Evolutionary conservation across 2,888 invertebrate species (phyloP), one percentile per base, ranked within the genome.

Genomic region (Arenicola marina): DNA sequence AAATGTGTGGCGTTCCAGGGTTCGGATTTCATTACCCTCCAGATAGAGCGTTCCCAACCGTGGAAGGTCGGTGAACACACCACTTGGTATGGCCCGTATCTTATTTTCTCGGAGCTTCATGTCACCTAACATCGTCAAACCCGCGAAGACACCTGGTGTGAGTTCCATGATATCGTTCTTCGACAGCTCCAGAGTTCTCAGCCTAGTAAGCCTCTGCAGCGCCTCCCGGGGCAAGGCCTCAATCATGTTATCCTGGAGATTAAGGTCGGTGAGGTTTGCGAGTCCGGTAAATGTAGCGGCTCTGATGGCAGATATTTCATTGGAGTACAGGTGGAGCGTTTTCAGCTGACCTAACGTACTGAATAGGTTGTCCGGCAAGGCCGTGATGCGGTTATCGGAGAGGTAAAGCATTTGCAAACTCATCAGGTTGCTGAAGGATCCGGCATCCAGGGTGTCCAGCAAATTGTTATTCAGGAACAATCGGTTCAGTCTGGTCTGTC

Each of bases 221-320:
- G 43, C 46, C 29, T 61, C 59, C 11, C 21, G 45, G 15, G 60
- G 55, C 7, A 66, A 21, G 4, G 32, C 46, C 31, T 29, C 33
- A 18, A 66, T 63, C 51, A 58, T 58, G 44, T 66, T 66, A 31
- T 63, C 61, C 45, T 64, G 57, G 4, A 66, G 59, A 48, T 63
- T 66, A 24, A 66, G 59, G 44, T 66, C 63, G 31, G 46, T 31
- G 15, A 66, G 46, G 2, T 33, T 18, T 7, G 28, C 15, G 26
- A 66, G 46, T 3, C 66, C 66, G 32, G 26, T 18, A 24, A 66
- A 61, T 28, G 63, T 58, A 4, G 28, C 26, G 18, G 43, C 21
- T 2, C 43, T 51, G 21, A 66, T 46, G 4, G 29, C 4, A 11
- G 59, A 29, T 15, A 66, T 45, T 53, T 66, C 63, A 45, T 66